These are phyloP conservation scores for Homalodisca vitripennis DNA, from an alignment of 1,140 invertebrate species.

Conservation along the genomic window DNA sequence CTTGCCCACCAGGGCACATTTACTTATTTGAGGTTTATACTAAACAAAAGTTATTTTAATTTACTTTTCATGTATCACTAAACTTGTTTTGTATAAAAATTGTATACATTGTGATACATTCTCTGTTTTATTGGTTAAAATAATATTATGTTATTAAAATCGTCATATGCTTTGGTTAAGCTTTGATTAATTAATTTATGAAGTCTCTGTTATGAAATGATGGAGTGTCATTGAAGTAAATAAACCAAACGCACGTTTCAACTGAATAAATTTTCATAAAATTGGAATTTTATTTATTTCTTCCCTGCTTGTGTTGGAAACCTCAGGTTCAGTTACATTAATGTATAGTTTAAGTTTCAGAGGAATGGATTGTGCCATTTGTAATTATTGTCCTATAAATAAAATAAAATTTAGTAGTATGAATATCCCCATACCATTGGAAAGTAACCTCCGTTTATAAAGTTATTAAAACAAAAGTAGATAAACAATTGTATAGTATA, in stretches of 20 bases:
- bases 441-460: too few species aligned
- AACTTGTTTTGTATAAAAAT: conserved; percentile 5
- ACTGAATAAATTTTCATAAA: conserved; percentile 26
- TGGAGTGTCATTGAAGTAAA: not conserved
- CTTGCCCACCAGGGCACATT: not conserved
- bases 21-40: not conserved
- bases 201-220: conserved; percentile 18
- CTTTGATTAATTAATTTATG: conserved; percentile 14
- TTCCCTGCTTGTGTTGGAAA: too few species aligned
- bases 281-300: conserved; percentile 8
- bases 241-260: conserved; percentile 18
- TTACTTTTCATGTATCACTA: conserved; percentile 14
- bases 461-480: too few species aligned
- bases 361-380: too few species aligned
- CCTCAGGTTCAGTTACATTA: too few species aligned
- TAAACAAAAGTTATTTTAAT: not conserved
- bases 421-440: too few species aligned
- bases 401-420: too few species aligned
- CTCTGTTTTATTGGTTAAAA: not conserved
- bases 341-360: too few species aligned
- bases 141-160: not conserved
- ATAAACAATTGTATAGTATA: too few species aligned
- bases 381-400: too few species aligned
- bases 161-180: not conserved
- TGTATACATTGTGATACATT: conserved; percentile 14